Conservation (phyloP, 2,113 vertebrate species). For the Chaetops frenatus region DNA sequence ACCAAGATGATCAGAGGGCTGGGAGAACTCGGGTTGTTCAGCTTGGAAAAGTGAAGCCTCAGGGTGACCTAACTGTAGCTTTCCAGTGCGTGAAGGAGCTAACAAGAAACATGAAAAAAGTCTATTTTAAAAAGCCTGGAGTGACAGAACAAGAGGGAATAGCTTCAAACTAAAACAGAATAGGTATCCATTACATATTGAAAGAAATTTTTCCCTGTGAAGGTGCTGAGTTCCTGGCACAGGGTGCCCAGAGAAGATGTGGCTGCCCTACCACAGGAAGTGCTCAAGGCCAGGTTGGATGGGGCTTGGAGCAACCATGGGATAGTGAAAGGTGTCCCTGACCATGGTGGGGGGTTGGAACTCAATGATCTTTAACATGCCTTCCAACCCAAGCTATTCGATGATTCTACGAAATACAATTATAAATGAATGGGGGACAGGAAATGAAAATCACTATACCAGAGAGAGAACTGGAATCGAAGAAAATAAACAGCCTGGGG, state of each 20-base stretch:
- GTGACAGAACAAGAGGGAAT: not conserved
- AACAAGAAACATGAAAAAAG: not conserved
- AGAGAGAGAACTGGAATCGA: not conserved
- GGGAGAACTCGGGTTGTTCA: not conserved
- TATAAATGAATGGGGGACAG: not conserved
- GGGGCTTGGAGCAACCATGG: not conserved
- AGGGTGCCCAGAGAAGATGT: not conserved
- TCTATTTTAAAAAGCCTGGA: not conserved
- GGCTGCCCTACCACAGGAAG: not conserved
- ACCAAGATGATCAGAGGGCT: not conserved
- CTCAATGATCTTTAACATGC: not conserved
- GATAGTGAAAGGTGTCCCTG: not conserved
- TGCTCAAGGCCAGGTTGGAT: fast-evolving
- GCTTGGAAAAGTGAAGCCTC: not conserved
- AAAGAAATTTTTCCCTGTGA: not conserved
- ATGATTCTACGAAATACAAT: not conserved
- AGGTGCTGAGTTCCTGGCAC: not conserved
- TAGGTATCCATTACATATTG: not conserved
- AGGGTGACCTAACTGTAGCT: not conserved
- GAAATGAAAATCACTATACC: not conserved
- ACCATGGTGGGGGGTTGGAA: not conserved
- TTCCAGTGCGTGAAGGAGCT: not conserved
- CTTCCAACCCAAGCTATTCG: not conserved
- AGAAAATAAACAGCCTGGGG: not conserved
- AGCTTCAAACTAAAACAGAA: not conserved